These are phyloP conservation scores for Diadumene lineata DNA, from an alignment of 92 coral and sea anemone species.

Conservation along the genomic window DNA sequence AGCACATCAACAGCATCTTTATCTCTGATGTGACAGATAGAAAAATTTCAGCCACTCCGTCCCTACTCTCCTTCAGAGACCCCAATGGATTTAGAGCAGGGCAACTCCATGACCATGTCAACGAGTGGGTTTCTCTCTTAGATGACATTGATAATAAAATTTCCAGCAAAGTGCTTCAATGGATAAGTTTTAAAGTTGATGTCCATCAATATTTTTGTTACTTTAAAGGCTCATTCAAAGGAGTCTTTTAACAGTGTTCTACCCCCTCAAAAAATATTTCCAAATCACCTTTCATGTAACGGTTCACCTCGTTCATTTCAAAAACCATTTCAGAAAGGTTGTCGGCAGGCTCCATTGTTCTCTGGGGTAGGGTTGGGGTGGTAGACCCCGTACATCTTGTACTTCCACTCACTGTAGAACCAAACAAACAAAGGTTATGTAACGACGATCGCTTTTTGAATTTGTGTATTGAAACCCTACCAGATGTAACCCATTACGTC, in stretches of 20 bases:
- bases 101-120: slow-evolving; percentile 17
- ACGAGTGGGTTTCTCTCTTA: slow-evolving; percentile 2
- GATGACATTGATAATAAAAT: neutral
- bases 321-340: too few species aligned
- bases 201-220: slow-evolving; percentile 18
- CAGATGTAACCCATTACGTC: neutral
- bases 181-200: slow-evolving; percentile 21
- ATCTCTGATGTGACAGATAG: neutral
- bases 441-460: slow-evolving; percentile 9
- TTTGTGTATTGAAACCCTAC: slow-evolving; percentile 2
- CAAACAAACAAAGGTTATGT: neutral
- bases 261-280: too few species aligned
- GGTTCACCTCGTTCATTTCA: too few species aligned
- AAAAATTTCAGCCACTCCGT: slow-evolving; percentile 5
- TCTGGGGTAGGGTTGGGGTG: neutral
- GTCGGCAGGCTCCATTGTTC: neutral
- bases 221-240: slow-evolving; percentile 16
- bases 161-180: neutral
- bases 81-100: slow-evolving; percentile 37
- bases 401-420: neutral
- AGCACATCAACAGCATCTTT: neutral
- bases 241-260: too few species aligned
- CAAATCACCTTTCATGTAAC: too few species aligned
- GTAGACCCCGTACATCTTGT: neutral
- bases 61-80: slow-evolving; percentile 22